Base-by-base conservation (phyloP, 2,888 invertebrate genomes). In the Calliphora vomitoria region DNA sequence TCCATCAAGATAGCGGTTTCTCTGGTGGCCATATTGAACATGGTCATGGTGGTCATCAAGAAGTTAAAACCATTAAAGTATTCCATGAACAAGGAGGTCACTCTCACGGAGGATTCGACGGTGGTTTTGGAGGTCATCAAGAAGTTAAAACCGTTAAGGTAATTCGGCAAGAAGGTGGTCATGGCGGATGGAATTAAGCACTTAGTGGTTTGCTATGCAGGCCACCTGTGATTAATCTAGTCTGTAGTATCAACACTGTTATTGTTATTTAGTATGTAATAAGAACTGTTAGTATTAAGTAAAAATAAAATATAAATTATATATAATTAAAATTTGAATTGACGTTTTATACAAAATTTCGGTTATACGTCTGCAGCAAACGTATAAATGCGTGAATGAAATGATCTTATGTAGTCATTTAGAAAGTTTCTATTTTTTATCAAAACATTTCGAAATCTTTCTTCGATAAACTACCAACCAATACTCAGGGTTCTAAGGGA, bases 241-340 rank as follows among this genome's bases (percentile, higher is more conserved):
- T 90, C 90, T 91, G 85, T 90, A 85, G 87, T 38, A 44, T 15
- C 25, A 76, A 8, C 18, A 25, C 38, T 41, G 38, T 41, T 80
- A 25, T 89, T 90, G 90, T 91, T 91, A 88, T 89, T 89, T 91
- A 91, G 90, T 91, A 90, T 75, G 66, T 87, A 91, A 90, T 58
- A 69, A 71, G 75, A 50, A 35, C 69, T 80, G 13, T 62, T 82
- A 86, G 87, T 74, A 82, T 66, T 71, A 88, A 85, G 69, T 71
- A 35, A 64, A 53, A 53, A 25, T 62, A 47, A 71, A 62, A 69
- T 44, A 55, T 68, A 79, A 69, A 71, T 58, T 66, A 69, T 69
- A 69, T 60, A 60, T 47, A 81, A 75, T 41, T 71, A 64, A 71
- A 41, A 10, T 35, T 74, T 35, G 44, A 44, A 62, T 13, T 47